These are phyloP conservation scores for Trigoniulus corallinus DNA, from an alignment of 1,140 invertebrate genomes.

Conservation along the genomic window DNA sequence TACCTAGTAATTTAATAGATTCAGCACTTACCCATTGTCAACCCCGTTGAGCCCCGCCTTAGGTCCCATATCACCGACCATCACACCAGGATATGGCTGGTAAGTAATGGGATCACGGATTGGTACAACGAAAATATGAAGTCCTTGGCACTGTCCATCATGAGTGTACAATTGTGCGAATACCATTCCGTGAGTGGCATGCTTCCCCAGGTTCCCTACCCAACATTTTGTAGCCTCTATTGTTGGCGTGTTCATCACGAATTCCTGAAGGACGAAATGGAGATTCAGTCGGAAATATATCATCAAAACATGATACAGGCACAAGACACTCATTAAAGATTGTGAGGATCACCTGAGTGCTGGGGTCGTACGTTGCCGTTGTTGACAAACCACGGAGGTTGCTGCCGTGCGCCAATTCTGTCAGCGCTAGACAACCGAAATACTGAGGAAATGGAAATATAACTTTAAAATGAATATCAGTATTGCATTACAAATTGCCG, in stretches of 20 bases:
- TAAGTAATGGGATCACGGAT: constrained; percentile 59
- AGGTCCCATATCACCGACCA: constrained; percentile 71
- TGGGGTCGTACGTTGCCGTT: constrained; percentile 66
- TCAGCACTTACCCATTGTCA: constrained; percentile 63
- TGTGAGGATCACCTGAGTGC: constrained; percentile 26
- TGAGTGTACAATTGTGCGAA: constrained; percentile 75
- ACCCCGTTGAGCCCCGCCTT: constrained; percentile 75
- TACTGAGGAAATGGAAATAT: too few relatives aligned
- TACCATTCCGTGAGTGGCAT: constrained; percentile 65
- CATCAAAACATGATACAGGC: too few relatives aligned
- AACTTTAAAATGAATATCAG: too few relatives aligned
- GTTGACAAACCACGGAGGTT: constrained; percentile 83
- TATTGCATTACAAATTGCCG: too few relatives aligned
- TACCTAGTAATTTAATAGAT: too few relatives aligned
- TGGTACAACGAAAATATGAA: constrained; percentile 70
- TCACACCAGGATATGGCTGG: constrained; percentile 50
- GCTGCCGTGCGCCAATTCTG: constrained; percentile 84
- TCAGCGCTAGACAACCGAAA: constrained; percentile 69
- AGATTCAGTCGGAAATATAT: neutral
- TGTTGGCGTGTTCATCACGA: constrained; percentile 78
- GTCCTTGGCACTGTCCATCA: constrained; percentile 63
- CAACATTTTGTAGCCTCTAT: constrained; percentile 92
- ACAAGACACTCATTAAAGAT: neutral
- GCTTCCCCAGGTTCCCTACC: constrained; percentile 79
- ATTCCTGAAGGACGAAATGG: constrained; percentile 40